Evolutionary conservation across 2,113 vertebrate genomes (phyloP).

Genomic region (Gnathonemus longibarbis): DNA sequence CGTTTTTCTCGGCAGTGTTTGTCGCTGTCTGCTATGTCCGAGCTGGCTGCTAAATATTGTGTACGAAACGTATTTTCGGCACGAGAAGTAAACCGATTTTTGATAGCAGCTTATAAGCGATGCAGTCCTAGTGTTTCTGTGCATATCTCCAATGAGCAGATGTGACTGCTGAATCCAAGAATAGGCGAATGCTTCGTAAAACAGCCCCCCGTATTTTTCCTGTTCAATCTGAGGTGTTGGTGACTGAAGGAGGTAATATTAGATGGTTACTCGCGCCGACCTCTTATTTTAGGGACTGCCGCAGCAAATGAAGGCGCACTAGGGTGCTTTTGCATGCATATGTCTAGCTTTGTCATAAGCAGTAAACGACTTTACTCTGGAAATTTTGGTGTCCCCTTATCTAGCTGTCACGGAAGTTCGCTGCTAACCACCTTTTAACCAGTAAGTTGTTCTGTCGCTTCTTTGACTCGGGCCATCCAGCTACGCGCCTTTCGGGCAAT

Average conservation of each 20-base stretch:
- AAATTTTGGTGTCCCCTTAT: neutral
- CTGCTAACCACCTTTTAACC: neutral
- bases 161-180: neutral
- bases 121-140: neutral
- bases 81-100: neutral
- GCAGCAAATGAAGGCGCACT: neutral
- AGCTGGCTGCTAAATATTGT: neutral
- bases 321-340: neutral
- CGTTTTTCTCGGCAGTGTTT: neutral
- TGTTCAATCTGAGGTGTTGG: neutral
- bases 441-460: neutral
- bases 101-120: neutral
- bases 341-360: neutral
- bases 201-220: neutral
- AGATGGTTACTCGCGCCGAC: neutral
- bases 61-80: neutral
- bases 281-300: neutral
- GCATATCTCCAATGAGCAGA: neutral
- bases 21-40: neutral
- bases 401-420: slow-evolving; percentile 2
- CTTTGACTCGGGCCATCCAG: neutral
- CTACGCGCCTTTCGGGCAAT: neutral
- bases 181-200: neutral
- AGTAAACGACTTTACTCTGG: neutral
- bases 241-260: neutral